These are phyloP conservation scores for Psilopogon haemacephalus DNA, from an alignment of 2,113 vertebrate genomes.

Conservation along the genomic window DNA sequence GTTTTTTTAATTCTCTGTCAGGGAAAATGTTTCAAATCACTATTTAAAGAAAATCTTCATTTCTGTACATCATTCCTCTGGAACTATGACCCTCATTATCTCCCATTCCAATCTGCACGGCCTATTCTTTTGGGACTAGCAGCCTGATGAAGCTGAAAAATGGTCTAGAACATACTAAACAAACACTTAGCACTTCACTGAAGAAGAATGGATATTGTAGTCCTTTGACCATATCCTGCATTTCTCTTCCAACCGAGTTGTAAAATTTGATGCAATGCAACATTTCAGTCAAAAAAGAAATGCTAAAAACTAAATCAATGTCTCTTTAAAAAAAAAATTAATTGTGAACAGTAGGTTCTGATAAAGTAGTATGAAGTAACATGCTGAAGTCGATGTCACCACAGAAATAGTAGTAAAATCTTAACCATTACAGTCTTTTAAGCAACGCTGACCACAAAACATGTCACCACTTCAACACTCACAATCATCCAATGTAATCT, in stretches of 20 bases:
- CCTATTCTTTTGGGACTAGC: neutral
- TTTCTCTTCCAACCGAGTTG: neutral
- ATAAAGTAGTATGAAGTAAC: constrained; percentile 40
- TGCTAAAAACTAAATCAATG: neutral
- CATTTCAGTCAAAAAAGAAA: neutral
- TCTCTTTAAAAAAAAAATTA: neutral
- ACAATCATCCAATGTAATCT: neutral
- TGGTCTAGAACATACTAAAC: neutral
- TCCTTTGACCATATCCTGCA: neutral
- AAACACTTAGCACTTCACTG: neutral
- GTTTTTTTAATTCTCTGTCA: neutral
- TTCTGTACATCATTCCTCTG: neutral
- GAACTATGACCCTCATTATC: neutral
- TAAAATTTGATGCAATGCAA: neutral
- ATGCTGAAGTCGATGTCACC: neutral
- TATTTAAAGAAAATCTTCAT: neutral
- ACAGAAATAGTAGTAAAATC: neutral
- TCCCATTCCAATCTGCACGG: neutral
- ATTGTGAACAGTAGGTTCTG: constrained; percentile 48
- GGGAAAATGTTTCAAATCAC: neutral
- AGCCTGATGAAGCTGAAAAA: neutral
- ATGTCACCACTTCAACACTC: constrained; percentile 1
- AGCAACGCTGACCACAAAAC: constrained; percentile 39
- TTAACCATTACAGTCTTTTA: constrained; percentile 53
- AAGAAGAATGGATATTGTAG: neutral